Evolutionary conservation across 2,113 vertebrate genomes (phyloP), one percentile per base, ranked within the genome.

Genomic region (Cinclus cinclus): DNA sequence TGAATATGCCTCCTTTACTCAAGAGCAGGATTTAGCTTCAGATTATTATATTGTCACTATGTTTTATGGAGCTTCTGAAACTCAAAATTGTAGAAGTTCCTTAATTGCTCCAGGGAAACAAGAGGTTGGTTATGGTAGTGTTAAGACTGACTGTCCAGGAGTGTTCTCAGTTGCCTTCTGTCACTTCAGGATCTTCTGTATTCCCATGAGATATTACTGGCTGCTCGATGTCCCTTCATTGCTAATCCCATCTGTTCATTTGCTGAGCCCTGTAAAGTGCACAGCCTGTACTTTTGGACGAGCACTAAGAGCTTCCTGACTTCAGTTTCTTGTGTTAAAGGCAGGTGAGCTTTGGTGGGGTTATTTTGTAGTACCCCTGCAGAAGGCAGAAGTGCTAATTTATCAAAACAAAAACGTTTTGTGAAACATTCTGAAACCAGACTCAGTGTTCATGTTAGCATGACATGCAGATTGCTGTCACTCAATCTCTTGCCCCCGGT

Each of bases 381-480:
- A 79, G 58, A 78, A 75, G 62, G 27, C 25, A 28, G 28, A 75
- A 80, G 24, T 39, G 39, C 39, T 50, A 2, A 46, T 86, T 70
- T 67, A 44, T 74, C 37, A 70, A 41, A 31, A 59, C 50, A 69
- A 41, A 77, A 62, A 83, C 1, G 1, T 87, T 91, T 81, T 81
- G 42, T 2, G 6, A 59, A 83, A 78, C 28, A 3, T 89, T 91
- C 60, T 81, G 52, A 68, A 81, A 64, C 5, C 4, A 10, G 30
- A 52, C 60, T 55, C 0, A 0, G 3, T 55, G 30, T 74, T 83
- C 19, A 3, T 33, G 42, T 58, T 58, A 35, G 27, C 35, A 19
- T 44, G 56, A 30, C 0, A 0, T 55, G 30, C 5, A 4, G 46
- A 13, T n/a, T 42, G n/a, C 27, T 63, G 42, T 73, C 42, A 50